phyloP scores from a whole-genome alignment of 2,797 vertebrate species.

The Peromyscus attwateri region DNA sequence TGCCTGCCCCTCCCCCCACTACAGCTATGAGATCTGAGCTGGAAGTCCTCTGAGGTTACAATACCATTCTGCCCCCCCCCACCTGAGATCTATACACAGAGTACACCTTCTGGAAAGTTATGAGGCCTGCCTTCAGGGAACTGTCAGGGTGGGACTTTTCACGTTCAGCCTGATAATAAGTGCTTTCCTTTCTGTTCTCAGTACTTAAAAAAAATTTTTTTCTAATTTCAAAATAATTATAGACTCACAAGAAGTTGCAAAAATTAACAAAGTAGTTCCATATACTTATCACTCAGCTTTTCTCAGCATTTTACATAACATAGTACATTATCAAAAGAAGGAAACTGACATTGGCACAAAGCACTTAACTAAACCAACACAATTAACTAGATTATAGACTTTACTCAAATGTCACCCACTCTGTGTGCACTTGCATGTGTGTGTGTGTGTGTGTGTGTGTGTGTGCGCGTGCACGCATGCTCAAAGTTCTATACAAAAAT shows the following conservation, averaged over 20 bases:
- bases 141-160: neutral
- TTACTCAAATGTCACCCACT: neutral
- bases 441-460: neutral
- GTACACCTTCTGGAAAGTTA: neutral
- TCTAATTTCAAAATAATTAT: conserved; percentile 67
- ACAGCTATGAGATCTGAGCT: neutral
- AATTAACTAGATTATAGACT: conserved; percentile 54
- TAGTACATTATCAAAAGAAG: conserved; percentile 12
- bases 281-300: conserved; percentile 41
- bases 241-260: conserved; percentile 58
- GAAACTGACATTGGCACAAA: conserved; percentile 46
- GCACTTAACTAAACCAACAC: conserved; percentile 2
- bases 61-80: neutral
- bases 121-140: neutral
- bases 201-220: neutral
- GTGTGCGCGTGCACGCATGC: neutral
- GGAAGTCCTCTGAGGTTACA: neutral
- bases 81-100: neutral
- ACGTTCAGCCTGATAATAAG: conserved; percentile 9
- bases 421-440: neutral
- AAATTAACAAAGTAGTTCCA: conserved; percentile 24
- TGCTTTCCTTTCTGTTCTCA: conserved; percentile 48
- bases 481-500: neutral
- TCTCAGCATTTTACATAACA: conserved; percentile 45
- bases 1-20: neutral